These are phyloP conservation scores for Rotaria socialis DNA, from an alignment of 2,888 invertebrate species.

Conservation along the genomic window DNA sequence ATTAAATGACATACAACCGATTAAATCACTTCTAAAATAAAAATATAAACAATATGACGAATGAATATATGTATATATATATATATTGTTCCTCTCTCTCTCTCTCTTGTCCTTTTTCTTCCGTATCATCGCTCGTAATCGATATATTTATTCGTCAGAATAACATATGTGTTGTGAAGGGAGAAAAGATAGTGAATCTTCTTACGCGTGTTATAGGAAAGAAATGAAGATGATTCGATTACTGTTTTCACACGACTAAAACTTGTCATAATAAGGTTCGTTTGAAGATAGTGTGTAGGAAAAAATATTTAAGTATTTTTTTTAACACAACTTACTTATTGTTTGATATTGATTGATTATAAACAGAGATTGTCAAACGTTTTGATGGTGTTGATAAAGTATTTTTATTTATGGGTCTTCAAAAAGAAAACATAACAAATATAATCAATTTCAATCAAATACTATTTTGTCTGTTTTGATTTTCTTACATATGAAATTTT, in stretches of 20 bases:
- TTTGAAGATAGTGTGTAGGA: neutral
- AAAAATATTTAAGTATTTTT: neutral
- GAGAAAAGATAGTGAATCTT: conserved; percentile 19
- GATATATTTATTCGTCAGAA: conserved; percentile 4
- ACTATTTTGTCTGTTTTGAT: too few relatives aligned
- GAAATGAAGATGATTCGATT: conserved; percentile 1
- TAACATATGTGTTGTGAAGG: conserved; percentile 8
- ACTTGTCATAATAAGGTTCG: conserved; percentile 26
- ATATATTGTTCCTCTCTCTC: neutral
- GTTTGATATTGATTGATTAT: conserved; percentile 25
- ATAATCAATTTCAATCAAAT: neutral
- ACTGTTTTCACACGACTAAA: conserved; percentile 1
- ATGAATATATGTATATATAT: neutral
- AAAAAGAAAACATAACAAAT: neutral
- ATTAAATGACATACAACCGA: conserved; percentile 36
- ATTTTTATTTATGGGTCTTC: neutral
- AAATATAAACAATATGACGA: neutral
- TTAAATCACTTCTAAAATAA: conserved; percentile 30
- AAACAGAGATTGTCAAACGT: conserved; percentile 34
- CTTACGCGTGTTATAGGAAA: neutral
- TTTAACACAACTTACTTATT: neutral
- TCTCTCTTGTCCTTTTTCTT: neutral
- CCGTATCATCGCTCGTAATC: neutral
- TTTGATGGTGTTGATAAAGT: neutral
- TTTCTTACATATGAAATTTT: conserved; percentile 26